Conservation (phyloP, 2,888 invertebrate species). For the Limnephilus rhombicus region DNA sequence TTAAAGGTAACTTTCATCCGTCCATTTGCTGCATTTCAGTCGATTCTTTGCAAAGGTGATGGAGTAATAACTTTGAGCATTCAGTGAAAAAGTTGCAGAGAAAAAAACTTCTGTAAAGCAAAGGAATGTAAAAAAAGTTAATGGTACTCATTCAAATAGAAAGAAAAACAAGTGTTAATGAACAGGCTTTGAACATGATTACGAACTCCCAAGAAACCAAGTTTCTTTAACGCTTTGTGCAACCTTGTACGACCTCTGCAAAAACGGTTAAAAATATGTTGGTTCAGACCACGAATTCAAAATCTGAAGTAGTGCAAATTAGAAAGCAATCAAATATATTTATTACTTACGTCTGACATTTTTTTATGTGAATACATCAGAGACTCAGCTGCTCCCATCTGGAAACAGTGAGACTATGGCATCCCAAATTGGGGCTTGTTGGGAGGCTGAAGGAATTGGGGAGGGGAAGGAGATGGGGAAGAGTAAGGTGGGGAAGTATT, state of each 20-base stretch:
- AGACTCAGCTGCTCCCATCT: no score
- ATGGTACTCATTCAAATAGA: neutral
- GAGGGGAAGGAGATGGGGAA: no score
- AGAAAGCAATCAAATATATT: no score
- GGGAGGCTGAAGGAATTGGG: no score
- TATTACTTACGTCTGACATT: no score
- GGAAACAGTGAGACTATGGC: no score
- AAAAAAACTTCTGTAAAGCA: neutral
- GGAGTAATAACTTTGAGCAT: neutral
- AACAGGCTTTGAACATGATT: neutral
- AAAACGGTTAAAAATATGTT: neutral
- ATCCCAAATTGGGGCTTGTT: no score
- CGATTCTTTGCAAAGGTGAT: constrained; percentile 16
- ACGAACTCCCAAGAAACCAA: neutral
- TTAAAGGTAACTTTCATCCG: neutral
- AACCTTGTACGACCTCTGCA: neutral
- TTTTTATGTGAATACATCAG: no score
- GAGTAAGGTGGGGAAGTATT: no score
- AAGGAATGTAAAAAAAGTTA: neutral
- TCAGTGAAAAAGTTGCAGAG: constrained; percentile 11
- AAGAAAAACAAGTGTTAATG: neutral
- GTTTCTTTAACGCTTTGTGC: neutral
- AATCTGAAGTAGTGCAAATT: no score
- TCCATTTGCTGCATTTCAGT: constrained; percentile 4
- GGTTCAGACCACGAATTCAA: no score